phyloP scores from a whole-genome alignment of 2,113 vertebrate genomes.

The Spilogale gracilis region DNA sequence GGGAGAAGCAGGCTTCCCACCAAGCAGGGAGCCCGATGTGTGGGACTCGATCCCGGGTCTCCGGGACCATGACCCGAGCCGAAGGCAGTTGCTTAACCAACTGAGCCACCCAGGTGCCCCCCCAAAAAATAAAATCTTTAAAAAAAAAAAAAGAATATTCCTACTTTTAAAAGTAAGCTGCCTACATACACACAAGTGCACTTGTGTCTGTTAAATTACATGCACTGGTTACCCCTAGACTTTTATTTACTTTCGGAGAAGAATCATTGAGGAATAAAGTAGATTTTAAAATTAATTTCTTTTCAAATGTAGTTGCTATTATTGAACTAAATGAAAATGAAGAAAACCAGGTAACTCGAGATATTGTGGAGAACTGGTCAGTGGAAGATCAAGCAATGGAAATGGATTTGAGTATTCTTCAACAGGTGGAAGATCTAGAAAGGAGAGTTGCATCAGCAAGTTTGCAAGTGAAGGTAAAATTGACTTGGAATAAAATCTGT shows the following conservation, averaged over 20 bases:
- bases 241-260: conserved; percentile 65
- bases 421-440: conserved; percentile 96
- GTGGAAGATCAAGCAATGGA: conserved; percentile 97
- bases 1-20: too few relatives aligned
- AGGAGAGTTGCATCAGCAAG: conserved; percentile 94
- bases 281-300: conserved; percentile 83
- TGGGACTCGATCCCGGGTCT: too few relatives aligned
- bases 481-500: conserved; percentile 80
- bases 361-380: conserved; percentile 94
- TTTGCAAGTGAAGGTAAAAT: conserved; percentile 96
- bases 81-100: too few relatives aligned
- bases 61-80: too few relatives aligned
- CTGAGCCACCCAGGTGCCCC: too few relatives aligned
- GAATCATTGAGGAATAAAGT: conserved; percentile 57
- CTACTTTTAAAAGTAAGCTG: conserved; percentile 1
- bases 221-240: not conserved
- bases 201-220: not conserved
- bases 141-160: not conserved
- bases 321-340: conserved; percentile 92
- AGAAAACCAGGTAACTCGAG: conserved; percentile 91
- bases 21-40: too few relatives aligned
- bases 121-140: not conserved
- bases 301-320: conserved; percentile 89
- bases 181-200: not conserved
- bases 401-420: conserved; percentile 93